A percentile compares a stretch with the other conserved stretches of the same genome.
These are phyloP conservation scores for Mirza zaza DNA, from an alignment of 2,113 vertebrate species.

Conservation along the genomic window DNA sequence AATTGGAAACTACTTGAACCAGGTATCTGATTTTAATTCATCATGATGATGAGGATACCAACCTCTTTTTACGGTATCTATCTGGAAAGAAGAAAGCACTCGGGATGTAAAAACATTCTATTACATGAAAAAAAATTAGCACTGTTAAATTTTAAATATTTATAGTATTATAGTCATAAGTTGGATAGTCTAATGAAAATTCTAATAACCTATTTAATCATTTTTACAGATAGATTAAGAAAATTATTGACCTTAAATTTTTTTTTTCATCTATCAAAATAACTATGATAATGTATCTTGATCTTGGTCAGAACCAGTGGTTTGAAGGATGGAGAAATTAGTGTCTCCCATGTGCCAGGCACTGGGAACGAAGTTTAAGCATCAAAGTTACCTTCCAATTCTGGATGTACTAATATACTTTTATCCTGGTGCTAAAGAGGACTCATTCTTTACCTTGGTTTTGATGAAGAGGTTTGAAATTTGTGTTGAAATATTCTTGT, in stretches of 20 bases:
- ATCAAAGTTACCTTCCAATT: background rate
- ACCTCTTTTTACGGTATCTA: background rate
- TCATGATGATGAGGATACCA: background rate
- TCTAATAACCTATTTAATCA: background rate
- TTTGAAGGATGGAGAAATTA: background rate
- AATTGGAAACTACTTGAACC: background rate
- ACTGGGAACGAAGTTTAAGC: background rate
- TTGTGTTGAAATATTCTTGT: background rate
- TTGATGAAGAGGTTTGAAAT: slow-evolving; percentile 51
- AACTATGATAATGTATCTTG: background rate
- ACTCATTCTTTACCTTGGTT: slow-evolving; percentile 12
- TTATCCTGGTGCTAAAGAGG: background rate
- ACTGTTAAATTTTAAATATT: slow-evolving; percentile 20
- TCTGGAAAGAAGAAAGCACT: background rate
- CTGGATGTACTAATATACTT: background rate
- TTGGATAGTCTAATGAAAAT: slow-evolving; percentile 36
- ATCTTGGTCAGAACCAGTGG: background rate
- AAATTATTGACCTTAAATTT: background rate
- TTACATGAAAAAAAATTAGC: background rate
- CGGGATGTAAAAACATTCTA: background rate
- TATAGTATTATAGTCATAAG: background rate
- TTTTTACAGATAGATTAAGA: slow-evolving; percentile 5
- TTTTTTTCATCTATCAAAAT: background rate
- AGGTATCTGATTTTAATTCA: background rate
- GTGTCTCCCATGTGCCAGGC: background rate